A percentile compares a stretch with the other conserved stretches of the same genome.
Evolutionary conservation across 2,888 invertebrate species (phyloP).

Genomic region (Ischnura elegans): DNA sequence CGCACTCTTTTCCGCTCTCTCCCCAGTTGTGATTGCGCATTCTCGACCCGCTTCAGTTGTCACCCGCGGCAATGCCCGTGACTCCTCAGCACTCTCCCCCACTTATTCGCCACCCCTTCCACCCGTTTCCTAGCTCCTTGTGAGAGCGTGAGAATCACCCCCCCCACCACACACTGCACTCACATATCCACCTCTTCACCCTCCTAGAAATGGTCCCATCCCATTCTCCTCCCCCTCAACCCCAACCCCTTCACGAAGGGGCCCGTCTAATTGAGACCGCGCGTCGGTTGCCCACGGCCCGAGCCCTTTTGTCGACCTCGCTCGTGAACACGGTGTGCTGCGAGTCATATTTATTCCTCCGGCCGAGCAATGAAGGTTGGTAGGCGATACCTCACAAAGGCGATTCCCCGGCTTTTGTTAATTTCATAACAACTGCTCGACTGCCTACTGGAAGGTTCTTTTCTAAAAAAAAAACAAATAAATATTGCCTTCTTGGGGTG

Average conservation of each 20-base stretch:
- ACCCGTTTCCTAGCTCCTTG: neutral
- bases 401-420: neutral
- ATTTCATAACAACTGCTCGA: neutral
- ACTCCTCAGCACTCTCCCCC: slow-evolving; percentile 44
- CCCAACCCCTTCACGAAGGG: neutral
- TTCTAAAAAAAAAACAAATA: no score
- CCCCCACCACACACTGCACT: neutral
- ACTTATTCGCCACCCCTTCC: neutral
- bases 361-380: no score
- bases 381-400: neutral
- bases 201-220: neutral
- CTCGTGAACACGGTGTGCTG: neutral
- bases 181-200: neutral
- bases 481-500: no score
- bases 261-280: slow-evolving; percentile 29
- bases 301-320: neutral
- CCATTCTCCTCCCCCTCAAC: neutral
- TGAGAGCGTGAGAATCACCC: slow-evolving; percentile 57
- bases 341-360: slow-evolving; percentile 2
- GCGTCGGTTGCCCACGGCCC: slow-evolving; percentile 8
- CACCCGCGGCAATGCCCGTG: slow-evolving; percentile 55
- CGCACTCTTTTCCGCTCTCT: neutral
- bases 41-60: slow-evolving; percentile 63
- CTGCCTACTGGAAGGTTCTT: no score
- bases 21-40: slow-evolving; percentile 62